phyloP scores from a whole-genome alignment of 2,888 invertebrate genomes.

The Heterodera filipjevi region DNA sequence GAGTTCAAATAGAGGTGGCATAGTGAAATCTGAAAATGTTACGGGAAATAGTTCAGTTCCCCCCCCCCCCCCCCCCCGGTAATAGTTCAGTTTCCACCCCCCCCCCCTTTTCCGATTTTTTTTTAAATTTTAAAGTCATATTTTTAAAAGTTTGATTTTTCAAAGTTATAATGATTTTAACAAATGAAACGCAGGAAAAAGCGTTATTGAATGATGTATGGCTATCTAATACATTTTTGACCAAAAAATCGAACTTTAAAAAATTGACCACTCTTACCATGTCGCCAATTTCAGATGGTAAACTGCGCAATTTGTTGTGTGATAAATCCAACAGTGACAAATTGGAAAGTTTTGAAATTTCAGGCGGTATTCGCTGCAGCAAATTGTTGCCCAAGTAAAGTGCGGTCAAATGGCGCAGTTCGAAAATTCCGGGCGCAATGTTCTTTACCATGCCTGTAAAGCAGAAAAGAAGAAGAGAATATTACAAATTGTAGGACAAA shows the following conservation, averaged over 20 bases:
- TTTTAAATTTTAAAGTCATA: too few species aligned
- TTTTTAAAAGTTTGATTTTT: too few species aligned
- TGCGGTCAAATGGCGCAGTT: slow-evolving; percentile 86
- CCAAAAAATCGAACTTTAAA: not conserved
- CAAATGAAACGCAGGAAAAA: too few species aligned
- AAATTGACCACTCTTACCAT: slow-evolving; percentile 74
- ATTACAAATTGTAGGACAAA: slow-evolving; percentile 34
- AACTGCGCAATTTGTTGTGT: slow-evolving; percentile 87
- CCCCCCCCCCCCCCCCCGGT: too few species aligned
- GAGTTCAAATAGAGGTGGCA: slow-evolving; percentile 91
- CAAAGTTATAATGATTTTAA: too few species aligned
- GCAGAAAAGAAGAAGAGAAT: not conserved
- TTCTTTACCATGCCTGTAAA: slow-evolving; percentile 86
- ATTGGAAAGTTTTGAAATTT: slow-evolving; percentile 82
- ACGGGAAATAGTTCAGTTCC: too few species aligned
- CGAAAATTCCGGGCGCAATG: slow-evolving; percentile 87
- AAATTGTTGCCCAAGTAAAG: slow-evolving; percentile 94
- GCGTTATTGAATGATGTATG: too few species aligned
- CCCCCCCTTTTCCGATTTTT: too few species aligned
- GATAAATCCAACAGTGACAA: slow-evolving; percentile 88
- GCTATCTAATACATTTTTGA: too few species aligned
- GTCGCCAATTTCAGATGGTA: slow-evolving; percentile 95
- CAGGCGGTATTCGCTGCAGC: slow-evolving; percentile 83
- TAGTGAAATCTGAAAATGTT: slow-evolving; percentile 70
- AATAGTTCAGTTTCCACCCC: too few species aligned